Evolutionary conservation across 2,888 invertebrate genomes (phyloP), one percentile per base, ranked within the genome.

Genomic region (Zygothrica quintamaculata): DNA sequence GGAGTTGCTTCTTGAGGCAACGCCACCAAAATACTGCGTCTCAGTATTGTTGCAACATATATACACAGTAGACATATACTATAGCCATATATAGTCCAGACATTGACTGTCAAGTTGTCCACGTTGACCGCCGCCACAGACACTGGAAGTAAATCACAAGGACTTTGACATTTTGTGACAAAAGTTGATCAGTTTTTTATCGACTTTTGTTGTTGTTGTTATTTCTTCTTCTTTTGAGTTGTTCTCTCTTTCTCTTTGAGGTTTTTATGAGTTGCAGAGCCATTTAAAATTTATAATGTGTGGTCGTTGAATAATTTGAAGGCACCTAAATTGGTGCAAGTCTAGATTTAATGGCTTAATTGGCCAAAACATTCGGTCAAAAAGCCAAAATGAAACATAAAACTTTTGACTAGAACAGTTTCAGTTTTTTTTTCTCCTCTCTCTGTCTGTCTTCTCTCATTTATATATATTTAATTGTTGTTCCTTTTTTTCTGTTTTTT

Each of bases 281-380:
- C 73, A 46, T 55, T 75, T 77, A 77, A 81, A 87, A 89, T 89
- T 89, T 89, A 89, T 89, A 88, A 89, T 82, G 89, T 89, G 89
- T 89, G 89, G 90, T 89, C 89, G 81, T 66, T 88, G 89, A 87
- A 89, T 87, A 86, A 89, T 88, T 81, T 82, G 69, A 74, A 68
- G 70, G 65, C 75, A 78, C 85, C 88, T 88, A 88, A 89, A 89
- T 89, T 89, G 80, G 81, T 74, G 65, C 80, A 81, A 84, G 80
- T 81, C 80, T 81, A 87, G 78, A 81, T 77, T 87, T 87, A 81
- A 80, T 80, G 85, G 87, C 82, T 84, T 87, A 80, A 80, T 80
- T 80, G 80, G 73, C 22, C 43, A 43, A 43, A 39, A 29, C 44
- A 26, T 6, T 11, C 11, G 11, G 5, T 25, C 9, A 22, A 29